phyloP scores from a whole-genome alignment of 2,797 vertebrate genomes.

The Chiloscyllium punctatum region DNA sequence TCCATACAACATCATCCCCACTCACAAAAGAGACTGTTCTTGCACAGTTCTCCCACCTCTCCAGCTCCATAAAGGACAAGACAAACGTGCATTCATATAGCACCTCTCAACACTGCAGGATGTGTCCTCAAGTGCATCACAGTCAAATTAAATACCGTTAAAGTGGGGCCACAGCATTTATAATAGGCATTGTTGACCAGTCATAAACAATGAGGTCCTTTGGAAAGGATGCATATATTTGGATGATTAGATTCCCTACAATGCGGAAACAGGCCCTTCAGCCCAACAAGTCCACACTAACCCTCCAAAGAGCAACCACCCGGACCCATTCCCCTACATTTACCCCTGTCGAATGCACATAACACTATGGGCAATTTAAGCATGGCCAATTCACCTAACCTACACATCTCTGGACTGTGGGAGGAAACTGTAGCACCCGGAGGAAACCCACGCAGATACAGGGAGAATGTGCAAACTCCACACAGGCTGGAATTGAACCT shows the following conservation, averaged over 20 bases:
- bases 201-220: rapidly evolving
- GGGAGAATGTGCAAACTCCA: too few relatives aligned
- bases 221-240: background rate
- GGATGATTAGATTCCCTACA: background rate
- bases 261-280: too few relatives aligned
- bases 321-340: too few relatives aligned
- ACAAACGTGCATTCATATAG: background rate
- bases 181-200: background rate
- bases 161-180: background rate
- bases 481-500: too few relatives aligned
- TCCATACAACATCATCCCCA: background rate
- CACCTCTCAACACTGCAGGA: background rate
- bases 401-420: too few relatives aligned
- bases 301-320: too few relatives aligned
- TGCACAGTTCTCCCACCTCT: background rate
- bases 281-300: too few relatives aligned
- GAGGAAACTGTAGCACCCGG: too few relatives aligned
- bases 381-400: too few relatives aligned
- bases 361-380: too few relatives aligned
- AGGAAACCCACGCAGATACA: too few relatives aligned
- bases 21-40: background rate
- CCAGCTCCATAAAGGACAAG: background rate
- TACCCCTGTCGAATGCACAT: too few relatives aligned
- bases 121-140: background rate
- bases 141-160: background rate